Percentiles rank a stretch among this genome's conserved stretches.
These are phyloP conservation scores for Brotula barbata DNA, from an alignment of 2,797 vertebrate species.

Conservation along the genomic window DNA sequence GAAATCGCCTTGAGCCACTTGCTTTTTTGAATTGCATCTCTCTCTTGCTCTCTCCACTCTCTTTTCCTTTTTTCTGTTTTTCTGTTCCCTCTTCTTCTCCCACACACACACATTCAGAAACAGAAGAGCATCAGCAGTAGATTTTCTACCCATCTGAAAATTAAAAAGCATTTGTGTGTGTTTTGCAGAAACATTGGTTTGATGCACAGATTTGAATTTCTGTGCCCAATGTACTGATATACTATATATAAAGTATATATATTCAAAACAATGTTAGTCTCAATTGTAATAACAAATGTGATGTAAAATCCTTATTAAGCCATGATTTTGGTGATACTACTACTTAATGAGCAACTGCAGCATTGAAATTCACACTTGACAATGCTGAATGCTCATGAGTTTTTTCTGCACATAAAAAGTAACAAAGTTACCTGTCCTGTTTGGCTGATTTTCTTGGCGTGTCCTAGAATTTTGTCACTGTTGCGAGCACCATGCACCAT, in stretches of 20 bases:
- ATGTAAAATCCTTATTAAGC: neutral
- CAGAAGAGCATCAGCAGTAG: conserved; percentile 46
- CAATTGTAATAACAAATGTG: neutral
- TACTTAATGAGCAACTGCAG: too few species aligned
- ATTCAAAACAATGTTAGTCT: neutral
- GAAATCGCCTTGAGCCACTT: conserved; percentile 40
- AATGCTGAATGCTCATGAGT: neutral
- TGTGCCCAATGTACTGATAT: too few species aligned
- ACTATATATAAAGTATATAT: neutral
- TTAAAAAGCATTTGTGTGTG: too few species aligned
- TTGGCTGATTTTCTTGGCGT: too few species aligned
- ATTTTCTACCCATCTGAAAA: too few species aligned
- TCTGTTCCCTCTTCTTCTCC: conserved; percentile 15
- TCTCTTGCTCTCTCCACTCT: conserved; percentile 17
- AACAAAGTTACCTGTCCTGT: too few species aligned
- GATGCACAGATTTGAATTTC: neutral
- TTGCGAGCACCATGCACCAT: too few species aligned
- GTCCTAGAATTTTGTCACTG: too few species aligned
- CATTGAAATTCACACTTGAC: too few species aligned
- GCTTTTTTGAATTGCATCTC: conserved; percentile 18
- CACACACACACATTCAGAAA: conserved; percentile 43
- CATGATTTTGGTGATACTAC: neutral
- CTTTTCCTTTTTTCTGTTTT: conserved; percentile 6
- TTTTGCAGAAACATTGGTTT: too few species aligned
- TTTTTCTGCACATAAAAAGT: too few species aligned